phyloP scores from a whole-genome alignment of 2,888 invertebrate species.

The Flexamia atlantica region DNA sequence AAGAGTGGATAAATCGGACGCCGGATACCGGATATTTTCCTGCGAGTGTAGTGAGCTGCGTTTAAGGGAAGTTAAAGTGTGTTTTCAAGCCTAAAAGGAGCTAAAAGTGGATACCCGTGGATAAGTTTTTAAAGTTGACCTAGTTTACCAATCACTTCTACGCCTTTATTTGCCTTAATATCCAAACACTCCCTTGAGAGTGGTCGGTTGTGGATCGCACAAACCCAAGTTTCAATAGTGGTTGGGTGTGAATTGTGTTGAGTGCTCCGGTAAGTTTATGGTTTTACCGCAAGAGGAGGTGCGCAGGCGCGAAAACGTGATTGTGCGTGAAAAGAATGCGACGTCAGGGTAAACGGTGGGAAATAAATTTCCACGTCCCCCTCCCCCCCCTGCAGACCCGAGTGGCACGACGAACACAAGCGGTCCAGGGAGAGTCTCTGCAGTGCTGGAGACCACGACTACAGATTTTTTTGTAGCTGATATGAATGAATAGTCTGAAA shows the following conservation, averaged over 20 bases:
- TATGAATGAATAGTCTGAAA: no score
- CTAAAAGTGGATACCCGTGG: no score
- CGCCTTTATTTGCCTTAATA: no score
- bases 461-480: no score
- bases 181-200: no score
- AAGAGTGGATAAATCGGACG: neutral
- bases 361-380: slow-evolving; percentile 25
- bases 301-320: slow-evolving; percentile 29
- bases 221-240: no score
- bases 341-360: neutral
- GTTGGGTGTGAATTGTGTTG: neutral
- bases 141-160: no score
- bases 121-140: no score
- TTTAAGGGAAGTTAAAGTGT: neutral
- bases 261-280: slow-evolving; percentile 21
- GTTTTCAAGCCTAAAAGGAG: no score
- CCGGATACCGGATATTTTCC: neutral
- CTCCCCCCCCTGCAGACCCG: slow-evolving; percentile 6
- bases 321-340: slow-evolving; percentile 47
- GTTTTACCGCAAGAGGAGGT: slow-evolving; percentile 12
- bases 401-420: neutral
- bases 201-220: no score
- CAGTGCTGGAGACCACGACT: no score
- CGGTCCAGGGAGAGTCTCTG: neutral
- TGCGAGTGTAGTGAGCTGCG: neutral